phyloP scores from a whole-genome alignment of 2,797 vertebrate species.

The Poecilia picta region DNA sequence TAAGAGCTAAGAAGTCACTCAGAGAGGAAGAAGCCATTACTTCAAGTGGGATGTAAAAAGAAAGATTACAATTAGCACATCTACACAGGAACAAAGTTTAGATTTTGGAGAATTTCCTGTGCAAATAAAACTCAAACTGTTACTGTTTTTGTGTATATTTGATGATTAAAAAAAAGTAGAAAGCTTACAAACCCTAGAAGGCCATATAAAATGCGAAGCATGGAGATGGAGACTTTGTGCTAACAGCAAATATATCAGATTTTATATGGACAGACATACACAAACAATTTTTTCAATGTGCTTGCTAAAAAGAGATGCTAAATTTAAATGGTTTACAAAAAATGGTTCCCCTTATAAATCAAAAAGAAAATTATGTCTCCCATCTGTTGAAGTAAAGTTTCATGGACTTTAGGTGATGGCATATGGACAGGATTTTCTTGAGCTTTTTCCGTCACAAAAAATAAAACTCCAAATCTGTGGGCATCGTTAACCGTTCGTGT shows the following conservation, averaged over 20 bases:
- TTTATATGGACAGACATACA: background rate
- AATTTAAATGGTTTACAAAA: background rate
- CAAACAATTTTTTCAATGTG: too few relatives aligned
- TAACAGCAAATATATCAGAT: background rate
- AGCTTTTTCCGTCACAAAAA: background rate
- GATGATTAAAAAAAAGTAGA: background rate
- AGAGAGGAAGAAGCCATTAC: too few relatives aligned
- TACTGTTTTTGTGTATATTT: background rate
- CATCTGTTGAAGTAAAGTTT: background rate
- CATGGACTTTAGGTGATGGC: background rate
- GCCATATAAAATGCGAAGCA: background rate
- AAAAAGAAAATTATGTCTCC: background rate
- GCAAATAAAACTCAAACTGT: background rate
- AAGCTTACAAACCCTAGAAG: background rate
- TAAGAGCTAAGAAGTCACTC: background rate
- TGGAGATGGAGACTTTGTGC: background rate
- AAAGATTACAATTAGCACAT: background rate
- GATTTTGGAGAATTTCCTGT: background rate
- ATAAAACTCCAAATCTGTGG: background rate
- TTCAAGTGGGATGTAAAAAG: background rate
- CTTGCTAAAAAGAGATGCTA: slow-evolving; percentile 14
- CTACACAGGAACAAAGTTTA: background rate
- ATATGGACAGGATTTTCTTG: background rate
- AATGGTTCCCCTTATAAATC: too few relatives aligned
- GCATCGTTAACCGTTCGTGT: background rate